phyloP scores from a whole-genome alignment of 2,888 invertebrate genomes.

The Apamea epomidion region DNA sequence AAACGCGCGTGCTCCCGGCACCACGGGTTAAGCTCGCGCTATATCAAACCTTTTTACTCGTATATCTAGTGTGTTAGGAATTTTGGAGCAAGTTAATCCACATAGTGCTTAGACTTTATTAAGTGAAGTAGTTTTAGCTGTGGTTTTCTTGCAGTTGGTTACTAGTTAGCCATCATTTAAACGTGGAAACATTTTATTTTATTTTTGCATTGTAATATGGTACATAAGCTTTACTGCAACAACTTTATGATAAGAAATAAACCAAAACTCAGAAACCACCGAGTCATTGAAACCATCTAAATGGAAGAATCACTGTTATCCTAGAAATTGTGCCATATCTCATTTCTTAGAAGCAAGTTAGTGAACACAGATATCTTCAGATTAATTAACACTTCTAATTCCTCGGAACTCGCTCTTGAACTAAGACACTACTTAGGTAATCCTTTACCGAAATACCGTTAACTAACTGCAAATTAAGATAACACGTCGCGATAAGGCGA shows the following conservation, averaged over 20 bases:
- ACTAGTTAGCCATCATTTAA: neutral
- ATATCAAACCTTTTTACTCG: constrained; percentile 61
- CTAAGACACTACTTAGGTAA: constrained; percentile 65
- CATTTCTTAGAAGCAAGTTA: constrained; percentile 28
- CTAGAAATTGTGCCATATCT: constrained; percentile 19
- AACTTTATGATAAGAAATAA: neutral
- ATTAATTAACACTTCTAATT: constrained; percentile 65
- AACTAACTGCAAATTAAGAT: constrained; percentile 70
- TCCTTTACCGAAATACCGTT: constrained; percentile 67
- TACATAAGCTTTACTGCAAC: neutral
- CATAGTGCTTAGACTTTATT: constrained; percentile 47
- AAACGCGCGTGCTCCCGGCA: constrained; percentile 77
- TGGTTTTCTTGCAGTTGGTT: constrained; percentile 10
- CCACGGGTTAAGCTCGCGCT: constrained; percentile 74
- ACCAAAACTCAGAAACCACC: neutral
- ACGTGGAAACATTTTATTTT: neutral
- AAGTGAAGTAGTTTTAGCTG: constrained; percentile 28
- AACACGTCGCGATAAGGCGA: constrained; percentile 64
- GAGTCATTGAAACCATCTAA: neutral
- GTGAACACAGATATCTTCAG: constrained; percentile 33
- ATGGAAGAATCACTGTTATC: neutral
- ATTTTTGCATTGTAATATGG: neutral
- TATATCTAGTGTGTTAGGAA: constrained; percentile 43
- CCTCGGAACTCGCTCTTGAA: constrained; percentile 60
- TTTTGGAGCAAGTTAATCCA: constrained; percentile 53